These are phyloP conservation scores for Melanaphis sacchari DNA, from an alignment of 1,140 invertebrate species.

Conservation along the genomic window DNA sequence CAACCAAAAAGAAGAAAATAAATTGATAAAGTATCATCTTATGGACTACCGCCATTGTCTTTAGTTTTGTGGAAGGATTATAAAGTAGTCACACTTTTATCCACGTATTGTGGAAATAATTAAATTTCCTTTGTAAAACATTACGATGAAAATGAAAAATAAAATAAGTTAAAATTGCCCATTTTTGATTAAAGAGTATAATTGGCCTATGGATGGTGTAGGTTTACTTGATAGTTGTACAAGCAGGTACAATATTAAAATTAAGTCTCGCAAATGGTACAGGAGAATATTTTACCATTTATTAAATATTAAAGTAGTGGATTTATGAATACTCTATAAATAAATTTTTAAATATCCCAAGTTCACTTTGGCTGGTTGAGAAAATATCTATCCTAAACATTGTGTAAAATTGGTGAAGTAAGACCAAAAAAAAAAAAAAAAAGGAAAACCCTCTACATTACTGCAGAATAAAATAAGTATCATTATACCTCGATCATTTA, in stretches of 20 bases:
- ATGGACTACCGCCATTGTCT: neutral
- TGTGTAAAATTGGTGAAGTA: neutral
- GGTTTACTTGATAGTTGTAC: slow-evolving; percentile 60
- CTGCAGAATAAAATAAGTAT: too few species aligned
- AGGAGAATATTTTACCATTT: slow-evolving; percentile 62
- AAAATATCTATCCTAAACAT: neutral
- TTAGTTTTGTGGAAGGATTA: slow-evolving; percentile 21
- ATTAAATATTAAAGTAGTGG: slow-evolving; percentile 61
- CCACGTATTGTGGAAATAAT: neutral
- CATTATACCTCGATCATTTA: too few species aligned
- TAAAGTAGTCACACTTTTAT: slow-evolving; percentile 18
- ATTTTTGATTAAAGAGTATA: slow-evolving; percentile 61
- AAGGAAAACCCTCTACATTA: neutral
- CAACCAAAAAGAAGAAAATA: neutral
- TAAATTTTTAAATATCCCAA: slow-evolving; percentile 35
- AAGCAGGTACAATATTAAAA: slow-evolving; percentile 62
- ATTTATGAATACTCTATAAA: slow-evolving; percentile 62
- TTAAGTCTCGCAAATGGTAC: slow-evolving; percentile 63
- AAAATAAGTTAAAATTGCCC: slow-evolving; percentile 58
- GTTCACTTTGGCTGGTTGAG: neutral
- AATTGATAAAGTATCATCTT: neutral
- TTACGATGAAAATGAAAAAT: slow-evolving; percentile 63
- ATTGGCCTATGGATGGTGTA: slow-evolving; percentile 62
- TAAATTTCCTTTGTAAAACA: neutral
- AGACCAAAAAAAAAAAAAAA: too few species aligned